phyloP scores from a whole-genome alignment of 2,888 invertebrate genomes.

The Nasonovia ribisnigri region DNA sequence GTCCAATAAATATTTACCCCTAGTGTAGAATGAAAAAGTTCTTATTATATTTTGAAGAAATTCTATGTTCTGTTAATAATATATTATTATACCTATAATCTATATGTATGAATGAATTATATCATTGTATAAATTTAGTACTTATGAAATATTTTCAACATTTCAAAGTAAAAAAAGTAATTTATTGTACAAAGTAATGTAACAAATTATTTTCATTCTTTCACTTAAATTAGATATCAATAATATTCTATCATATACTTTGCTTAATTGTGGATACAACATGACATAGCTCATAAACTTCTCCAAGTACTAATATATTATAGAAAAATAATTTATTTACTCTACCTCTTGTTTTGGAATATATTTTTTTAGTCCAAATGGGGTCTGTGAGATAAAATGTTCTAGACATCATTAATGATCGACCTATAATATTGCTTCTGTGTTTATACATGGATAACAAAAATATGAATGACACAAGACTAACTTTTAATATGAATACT shows the following conservation, averaged over 20 bases:
- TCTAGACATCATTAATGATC: not conserved
- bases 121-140: not conserved
- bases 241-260: not conserved
- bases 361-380: slow-evolving; percentile 14
- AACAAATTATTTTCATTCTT: not conserved
- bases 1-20: not conserved
- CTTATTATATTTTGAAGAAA: not conserved
- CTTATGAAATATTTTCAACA: not conserved
- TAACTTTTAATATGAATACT: not conserved
- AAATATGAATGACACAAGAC: not conserved
- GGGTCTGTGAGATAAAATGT: not conserved
- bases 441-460: not conserved
- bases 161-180: not conserved
- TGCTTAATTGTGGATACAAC: not conserved
- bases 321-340: not conserved
- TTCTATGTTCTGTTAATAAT: not conserved
- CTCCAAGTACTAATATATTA: not conserved
- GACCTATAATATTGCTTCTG: not conserved
- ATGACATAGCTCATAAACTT: not conserved
- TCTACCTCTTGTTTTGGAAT: not conserved
- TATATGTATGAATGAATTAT: not conserved
- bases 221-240: not conserved
- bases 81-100: not conserved
- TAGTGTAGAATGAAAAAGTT: not conserved
- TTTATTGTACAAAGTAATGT: not conserved